Evolutionary conservation across 1,140 invertebrate genomes (phyloP).

Genomic region (Protaetia brevitarsis): DNA sequence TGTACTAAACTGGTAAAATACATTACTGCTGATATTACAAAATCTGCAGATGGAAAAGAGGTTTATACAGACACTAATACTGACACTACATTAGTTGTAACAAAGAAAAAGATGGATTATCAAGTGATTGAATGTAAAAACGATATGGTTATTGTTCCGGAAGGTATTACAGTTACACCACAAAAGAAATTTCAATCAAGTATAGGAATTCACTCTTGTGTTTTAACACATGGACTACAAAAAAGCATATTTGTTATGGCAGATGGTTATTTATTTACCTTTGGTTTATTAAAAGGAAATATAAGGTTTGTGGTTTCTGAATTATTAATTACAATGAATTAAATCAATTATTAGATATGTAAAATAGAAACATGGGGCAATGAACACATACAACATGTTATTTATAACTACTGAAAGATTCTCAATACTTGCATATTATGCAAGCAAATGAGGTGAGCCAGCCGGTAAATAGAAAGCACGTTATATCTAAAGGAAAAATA

Average conservation of each 20-base stretch:
- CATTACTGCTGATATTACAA: no score
- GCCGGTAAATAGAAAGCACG: no score
- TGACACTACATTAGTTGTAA: neutral
- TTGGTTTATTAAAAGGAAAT: slow-evolving; percentile 34
- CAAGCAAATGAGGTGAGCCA: no score
- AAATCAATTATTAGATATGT: no score
- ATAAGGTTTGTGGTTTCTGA: slow-evolving; percentile 30
- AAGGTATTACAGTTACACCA: slow-evolving; percentile 18
- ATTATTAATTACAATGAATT: slow-evolving; percentile 8
- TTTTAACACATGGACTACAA: slow-evolving; percentile 27
- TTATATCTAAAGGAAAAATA: no score
- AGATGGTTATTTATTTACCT: slow-evolving; percentile 38
- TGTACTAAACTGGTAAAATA: neutral
- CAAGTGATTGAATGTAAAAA: neutral
- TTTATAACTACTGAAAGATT: no score
- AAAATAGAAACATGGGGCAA: no score
- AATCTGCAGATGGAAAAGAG: neutral
- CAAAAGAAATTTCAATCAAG: slow-evolving; percentile 28
- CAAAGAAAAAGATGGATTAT: neutral
- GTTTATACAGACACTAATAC: neutral
- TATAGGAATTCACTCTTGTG: slow-evolving; percentile 28
- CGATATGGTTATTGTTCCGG: neutral
- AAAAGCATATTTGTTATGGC: slow-evolving; percentile 33
- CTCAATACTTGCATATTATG: no score
- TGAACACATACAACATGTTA: no score